Base-by-base conservation (phyloP, 2,113 vertebrate species). In the Carlito syrichta region DNA sequence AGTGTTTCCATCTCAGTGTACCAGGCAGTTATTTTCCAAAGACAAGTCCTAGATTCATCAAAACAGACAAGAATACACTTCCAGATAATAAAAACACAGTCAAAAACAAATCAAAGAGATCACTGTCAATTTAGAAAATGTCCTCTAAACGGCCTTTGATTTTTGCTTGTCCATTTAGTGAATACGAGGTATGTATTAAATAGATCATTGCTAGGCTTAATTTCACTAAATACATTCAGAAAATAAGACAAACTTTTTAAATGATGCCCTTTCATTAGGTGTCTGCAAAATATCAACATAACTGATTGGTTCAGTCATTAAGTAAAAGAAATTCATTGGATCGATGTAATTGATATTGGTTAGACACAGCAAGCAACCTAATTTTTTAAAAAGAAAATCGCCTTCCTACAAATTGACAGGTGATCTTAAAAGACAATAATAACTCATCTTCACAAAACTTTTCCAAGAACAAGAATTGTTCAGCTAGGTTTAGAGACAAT, bases 261-360 rank as follows among this genome's bases (percentile, higher is more conserved):
- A 97, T 95, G 97, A 97, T 78, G 86, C 86, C 85, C 58, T 97
- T 96, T 97, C 93, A 97, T 84, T 92, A 93, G 74, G 23, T 97
- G 95, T 91, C 94, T 96, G 91, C 82, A 91, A 97, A 96, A 94
- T 91, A 96, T 97, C 97, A 98, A 97, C 97, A 97, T 96, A 97
- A 95, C 74, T 96, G 94, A 96, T 96, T 68, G 62, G 77, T 63
- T 94, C 56, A 95, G 88, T 93, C 96, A 96, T 93, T 93, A 94
- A 97, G 48, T 78, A 89, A 96, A 96, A 95, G 54, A 96, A 88
- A 92, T 38, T 60, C 78, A 94, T 81, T 50, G 0, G 5, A 93
- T 86, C 91, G 84, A 69, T 97, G 86, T 96, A 91, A 94, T 66
- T 94, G 94, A 71, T 95, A 89, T 84, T 97, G 60, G 81, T 89